Evolutionary conservation across 1,140 invertebrate genomes (phyloP).

Genomic region (Aphaenogaster ashmeadi): DNA sequence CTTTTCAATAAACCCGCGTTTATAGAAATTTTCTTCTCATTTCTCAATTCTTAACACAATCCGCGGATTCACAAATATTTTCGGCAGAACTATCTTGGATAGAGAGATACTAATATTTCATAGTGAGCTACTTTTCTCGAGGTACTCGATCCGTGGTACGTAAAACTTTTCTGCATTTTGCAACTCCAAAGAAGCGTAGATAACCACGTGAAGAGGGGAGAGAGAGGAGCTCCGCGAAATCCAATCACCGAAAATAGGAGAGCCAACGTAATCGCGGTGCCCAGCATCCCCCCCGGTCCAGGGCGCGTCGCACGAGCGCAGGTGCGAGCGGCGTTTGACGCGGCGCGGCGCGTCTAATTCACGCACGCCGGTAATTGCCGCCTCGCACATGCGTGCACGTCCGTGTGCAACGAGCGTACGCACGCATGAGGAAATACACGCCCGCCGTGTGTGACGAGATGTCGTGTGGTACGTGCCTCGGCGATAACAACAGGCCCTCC

Average conservation of each 20-base stretch:
- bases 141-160: background rate
- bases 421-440: constrained; percentile 12
- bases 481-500: constrained; percentile 60
- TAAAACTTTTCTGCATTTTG: background rate
- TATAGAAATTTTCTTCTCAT: background rate
- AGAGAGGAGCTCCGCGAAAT: constrained; percentile 16
- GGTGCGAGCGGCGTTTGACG: constrained; percentile 75
- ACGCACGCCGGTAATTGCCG: constrained; percentile 46
- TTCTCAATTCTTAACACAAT: background rate
- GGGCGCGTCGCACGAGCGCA: constrained; percentile 40
- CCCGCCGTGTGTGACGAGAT: constrained; percentile 20
- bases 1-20: background rate
- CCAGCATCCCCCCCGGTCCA: constrained; percentile 3
- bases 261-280: constrained; percentile 20
- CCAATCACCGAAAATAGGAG: constrained; percentile 28
- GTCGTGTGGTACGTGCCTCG: constrained; percentile 81
- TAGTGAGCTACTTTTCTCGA: background rate
- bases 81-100: background rate
- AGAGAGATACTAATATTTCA: background rate
- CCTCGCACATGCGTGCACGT: background rate
- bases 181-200: background rate
- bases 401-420: background rate
- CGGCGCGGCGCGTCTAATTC: constrained; percentile 64
- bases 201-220: background rate
- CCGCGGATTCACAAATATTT: background rate